phyloP scores from a whole-genome alignment of 2,888 invertebrate species.

The Mantis religiosa region DNA sequence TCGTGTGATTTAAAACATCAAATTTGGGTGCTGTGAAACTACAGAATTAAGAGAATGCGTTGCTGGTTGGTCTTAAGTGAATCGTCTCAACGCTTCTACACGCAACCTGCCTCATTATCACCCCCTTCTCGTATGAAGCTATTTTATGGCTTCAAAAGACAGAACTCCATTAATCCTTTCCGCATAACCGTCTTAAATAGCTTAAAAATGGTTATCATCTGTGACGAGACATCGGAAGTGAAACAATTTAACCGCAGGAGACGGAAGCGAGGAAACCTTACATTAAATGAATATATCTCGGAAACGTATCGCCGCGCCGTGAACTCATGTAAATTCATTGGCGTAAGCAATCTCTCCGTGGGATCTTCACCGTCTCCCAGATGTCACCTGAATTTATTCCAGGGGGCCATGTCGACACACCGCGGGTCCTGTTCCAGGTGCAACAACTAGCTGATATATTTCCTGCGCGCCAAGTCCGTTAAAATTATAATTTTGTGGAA shows the following conservation, averaged over 20 bases:
- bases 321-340: conserved; percentile 18
- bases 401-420: background rate
- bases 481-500: background rate
- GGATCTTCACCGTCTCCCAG: conserved; percentile 3
- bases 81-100: too few relatives aligned
- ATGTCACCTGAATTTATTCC: conserved; percentile 11
- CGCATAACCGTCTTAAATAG: background rate
- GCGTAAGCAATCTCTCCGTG: background rate
- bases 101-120: background rate
- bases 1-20: too few relatives aligned
- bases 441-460: background rate
- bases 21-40: too few relatives aligned
- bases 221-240: background rate
- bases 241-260: conserved; percentile 2
- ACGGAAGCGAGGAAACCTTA: conserved; percentile 3
- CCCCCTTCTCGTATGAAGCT: background rate
- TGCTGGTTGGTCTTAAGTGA: too few relatives aligned
- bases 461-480: background rate
- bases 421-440: background rate
- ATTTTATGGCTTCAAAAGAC: background rate
- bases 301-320: background rate
- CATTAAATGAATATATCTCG: background rate
- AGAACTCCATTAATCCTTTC: background rate
- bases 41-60: too few relatives aligned
- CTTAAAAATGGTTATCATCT: background rate